phyloP scores from a whole-genome alignment of 2,888 invertebrate genomes.

The Cephus pygmeus region DNA sequence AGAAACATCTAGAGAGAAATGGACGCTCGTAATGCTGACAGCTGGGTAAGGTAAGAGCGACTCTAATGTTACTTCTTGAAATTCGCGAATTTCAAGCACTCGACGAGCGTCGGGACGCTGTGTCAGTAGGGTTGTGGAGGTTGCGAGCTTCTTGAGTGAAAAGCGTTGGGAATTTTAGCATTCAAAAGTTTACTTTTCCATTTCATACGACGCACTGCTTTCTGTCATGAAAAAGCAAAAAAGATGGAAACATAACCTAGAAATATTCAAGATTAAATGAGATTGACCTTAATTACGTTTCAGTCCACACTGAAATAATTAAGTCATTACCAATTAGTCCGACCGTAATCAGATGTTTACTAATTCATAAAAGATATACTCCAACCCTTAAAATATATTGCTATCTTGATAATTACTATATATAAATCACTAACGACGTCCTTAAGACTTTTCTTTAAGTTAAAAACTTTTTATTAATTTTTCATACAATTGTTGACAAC shows the following conservation, averaged over 20 bases:
- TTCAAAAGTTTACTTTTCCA: background rate
- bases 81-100: background rate
- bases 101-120: background rate
- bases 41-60: background rate
- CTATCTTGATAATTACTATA: too few relatives aligned
- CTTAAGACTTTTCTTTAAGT: background rate
- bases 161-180: background rate
- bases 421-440: background rate
- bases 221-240: background rate
- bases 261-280: background rate
- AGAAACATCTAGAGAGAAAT: background rate
- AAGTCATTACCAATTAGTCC: background rate
- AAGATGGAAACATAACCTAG: too few relatives aligned
- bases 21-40: background rate
- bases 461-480: rapidly evolving
- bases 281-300: background rate
- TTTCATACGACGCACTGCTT: background rate
- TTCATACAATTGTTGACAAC: background rate
- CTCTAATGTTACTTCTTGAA: background rate
- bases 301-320: background rate
- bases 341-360: background rate
- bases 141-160: background rate
- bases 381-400: too few relatives aligned
- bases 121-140: background rate
- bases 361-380: background rate